Evolutionary conservation across 2,888 invertebrate genomes (phyloP).

Genomic region (Caenorhabditis japonica): DNA sequence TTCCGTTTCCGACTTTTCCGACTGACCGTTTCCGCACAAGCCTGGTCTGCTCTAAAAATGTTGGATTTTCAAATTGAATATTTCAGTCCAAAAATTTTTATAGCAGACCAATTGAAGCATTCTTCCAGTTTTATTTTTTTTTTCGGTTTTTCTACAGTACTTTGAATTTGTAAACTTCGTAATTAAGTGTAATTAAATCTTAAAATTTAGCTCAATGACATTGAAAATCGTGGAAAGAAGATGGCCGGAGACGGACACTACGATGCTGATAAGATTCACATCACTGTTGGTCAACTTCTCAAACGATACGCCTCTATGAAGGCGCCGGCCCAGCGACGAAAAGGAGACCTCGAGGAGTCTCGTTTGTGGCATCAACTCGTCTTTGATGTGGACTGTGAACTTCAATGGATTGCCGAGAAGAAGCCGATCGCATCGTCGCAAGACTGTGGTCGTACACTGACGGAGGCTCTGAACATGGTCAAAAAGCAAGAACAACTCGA

Average conservation of each 20-base stretch:
- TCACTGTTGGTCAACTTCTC: constrained; percentile 54
- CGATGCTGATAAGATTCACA: constrained; percentile 86
- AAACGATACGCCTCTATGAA: constrained; percentile 79
- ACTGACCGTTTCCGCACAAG: no score
- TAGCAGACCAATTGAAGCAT: no score
- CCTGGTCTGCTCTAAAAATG: no score
- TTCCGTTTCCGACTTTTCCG: no score
- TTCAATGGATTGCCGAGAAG: constrained; percentile 93
- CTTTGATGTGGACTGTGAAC: constrained; percentile 91
- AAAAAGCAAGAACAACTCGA: constrained; percentile 93
- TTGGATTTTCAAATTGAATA: no score
- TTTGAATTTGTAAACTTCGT: no score
- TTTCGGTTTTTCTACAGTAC: no score
- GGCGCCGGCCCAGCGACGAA: constrained; percentile 84
- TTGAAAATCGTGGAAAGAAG: constrained; percentile 82
- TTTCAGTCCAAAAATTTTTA: no score
- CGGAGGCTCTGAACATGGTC: constrained; percentile 90
- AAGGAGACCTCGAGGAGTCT: constrained; percentile 89
- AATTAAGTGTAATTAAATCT: no score
- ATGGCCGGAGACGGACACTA: constrained; percentile 95
- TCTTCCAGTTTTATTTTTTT: no score
- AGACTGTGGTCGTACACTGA: constrained; percentile 86
- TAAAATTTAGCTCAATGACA: constrained; percentile 80
- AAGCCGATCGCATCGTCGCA: constrained; percentile 85
- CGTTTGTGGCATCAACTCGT: constrained; percentile 91